Conservation (phyloP, 2,888 invertebrate species). For the Endomychus coccineus region DNA sequence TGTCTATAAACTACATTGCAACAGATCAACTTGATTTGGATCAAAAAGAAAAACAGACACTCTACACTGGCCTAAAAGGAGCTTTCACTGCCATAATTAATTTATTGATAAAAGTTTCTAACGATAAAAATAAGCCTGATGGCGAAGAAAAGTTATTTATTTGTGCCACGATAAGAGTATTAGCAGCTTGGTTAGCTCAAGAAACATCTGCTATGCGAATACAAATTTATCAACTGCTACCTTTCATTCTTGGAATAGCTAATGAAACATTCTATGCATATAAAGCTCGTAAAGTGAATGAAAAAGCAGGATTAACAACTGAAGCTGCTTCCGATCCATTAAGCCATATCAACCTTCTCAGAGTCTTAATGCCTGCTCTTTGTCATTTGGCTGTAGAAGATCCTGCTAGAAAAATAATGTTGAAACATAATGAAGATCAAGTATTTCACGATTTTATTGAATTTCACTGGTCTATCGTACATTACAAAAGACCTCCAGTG, state of each 20-base stretch:
- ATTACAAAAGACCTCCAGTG: conserved; percentile 74
- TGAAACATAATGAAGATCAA: conserved; percentile 73
- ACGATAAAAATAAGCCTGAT: conserved; percentile 66
- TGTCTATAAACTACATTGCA: conserved; percentile 71
- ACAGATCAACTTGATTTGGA: conserved; percentile 77
- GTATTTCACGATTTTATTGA: conserved; percentile 70
- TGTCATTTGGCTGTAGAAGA: conserved; percentile 91
- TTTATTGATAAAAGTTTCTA: conserved; percentile 63
- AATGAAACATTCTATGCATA: conserved; percentile 77
- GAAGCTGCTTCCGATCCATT: conserved; percentile 38
- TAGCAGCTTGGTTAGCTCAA: conserved; percentile 86
- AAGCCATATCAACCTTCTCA: conserved; percentile 58
- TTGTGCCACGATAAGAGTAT: conserved; percentile 75
- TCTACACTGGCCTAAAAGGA: conserved; percentile 83
- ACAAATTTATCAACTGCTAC: conserved; percentile 72
- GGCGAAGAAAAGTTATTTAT: conserved; percentile 69
- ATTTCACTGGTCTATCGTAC: conserved; percentile 81
- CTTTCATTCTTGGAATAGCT: conserved; percentile 70
- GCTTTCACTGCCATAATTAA: conserved; percentile 77
- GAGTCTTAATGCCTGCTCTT: conserved; percentile 78
- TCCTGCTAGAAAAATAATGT: conserved; percentile 69
- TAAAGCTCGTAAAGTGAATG: conserved; percentile 59
- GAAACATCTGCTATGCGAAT: conserved; percentile 83
- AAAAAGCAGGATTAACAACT: conserved; percentile 51
- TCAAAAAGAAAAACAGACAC: conserved; percentile 83